A percentile compares a stretch with the other conserved stretches of the same genome.
Evolutionary conservation across 1,140 invertebrate genomes (phyloP).

Genomic region (Drosophila orosa): DNA sequence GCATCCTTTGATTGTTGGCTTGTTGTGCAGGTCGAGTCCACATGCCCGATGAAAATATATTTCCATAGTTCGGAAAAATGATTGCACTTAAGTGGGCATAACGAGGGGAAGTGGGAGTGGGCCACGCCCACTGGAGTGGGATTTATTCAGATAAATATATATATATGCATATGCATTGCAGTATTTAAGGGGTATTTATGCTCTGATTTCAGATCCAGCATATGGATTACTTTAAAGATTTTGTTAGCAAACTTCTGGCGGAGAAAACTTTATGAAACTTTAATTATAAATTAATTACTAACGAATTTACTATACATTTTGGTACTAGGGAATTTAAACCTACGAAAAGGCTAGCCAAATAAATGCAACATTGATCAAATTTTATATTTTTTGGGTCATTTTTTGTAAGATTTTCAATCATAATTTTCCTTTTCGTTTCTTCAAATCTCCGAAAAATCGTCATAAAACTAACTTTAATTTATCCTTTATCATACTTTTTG

Average conservation of each 20-base stretch:
- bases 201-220: background rate
- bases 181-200: constrained; percentile 48
- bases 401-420: background rate
- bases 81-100: constrained; percentile 58
- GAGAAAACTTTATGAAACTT: background rate
- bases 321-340: background rate
- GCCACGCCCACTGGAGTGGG: background rate
- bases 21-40: constrained; percentile 46
- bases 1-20: constrained; percentile 53
- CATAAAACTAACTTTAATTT: background rate
- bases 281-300: background rate
- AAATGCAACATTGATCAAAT: background rate
- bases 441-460: background rate
- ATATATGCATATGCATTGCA: constrained; percentile 24
- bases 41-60: constrained; percentile 44
- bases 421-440: background rate
- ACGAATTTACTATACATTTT: background rate
- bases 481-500: background rate
- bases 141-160: constrained; percentile 27
- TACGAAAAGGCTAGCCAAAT: too few relatives aligned
- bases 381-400: background rate
- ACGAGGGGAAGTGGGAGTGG: constrained; percentile 23
- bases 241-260: background rate
- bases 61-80: constrained; percentile 55
- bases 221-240: background rate